A percentile compares a stretch with the other conserved stretches of the same genome.
phyloP scores from a whole-genome alignment of 2,888 invertebrate species.

The Trachelus troglodyta region DNA sequence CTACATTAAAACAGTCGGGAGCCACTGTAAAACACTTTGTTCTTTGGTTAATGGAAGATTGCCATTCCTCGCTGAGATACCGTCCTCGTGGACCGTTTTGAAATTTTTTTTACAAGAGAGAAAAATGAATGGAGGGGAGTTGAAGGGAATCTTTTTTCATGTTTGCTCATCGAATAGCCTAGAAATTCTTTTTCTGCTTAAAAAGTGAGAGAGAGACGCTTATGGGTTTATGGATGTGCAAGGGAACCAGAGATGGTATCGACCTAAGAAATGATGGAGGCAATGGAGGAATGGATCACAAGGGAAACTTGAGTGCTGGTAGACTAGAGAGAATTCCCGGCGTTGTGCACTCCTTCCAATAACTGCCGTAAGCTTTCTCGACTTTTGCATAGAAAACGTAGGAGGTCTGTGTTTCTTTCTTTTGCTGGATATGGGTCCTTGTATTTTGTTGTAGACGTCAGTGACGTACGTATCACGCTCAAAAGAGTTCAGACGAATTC shows the following conservation, averaged over 20 bases:
- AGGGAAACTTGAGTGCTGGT: background rate
- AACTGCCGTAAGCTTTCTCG: background rate
- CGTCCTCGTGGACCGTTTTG: background rate
- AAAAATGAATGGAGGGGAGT: background rate
- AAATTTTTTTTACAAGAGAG: background rate
- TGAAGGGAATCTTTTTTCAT: background rate
- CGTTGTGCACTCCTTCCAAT: background rate
- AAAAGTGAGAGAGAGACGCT: background rate
- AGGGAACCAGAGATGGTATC: background rate
- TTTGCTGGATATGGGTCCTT: background rate
- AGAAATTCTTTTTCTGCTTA: background rate
- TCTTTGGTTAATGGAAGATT: constrained; percentile 23
- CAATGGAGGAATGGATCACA: background rate
- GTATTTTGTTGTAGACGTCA: background rate
- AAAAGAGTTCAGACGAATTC: background rate
- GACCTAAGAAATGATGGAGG: background rate
- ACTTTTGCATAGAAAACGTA: background rate
- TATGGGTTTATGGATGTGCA: background rate
- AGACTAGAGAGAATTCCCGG: background rate
- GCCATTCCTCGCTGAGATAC: constrained; percentile 9
- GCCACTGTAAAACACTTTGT: constrained; percentile 18
- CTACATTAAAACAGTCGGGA: background rate
- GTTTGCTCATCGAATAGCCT: background rate
- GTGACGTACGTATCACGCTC: background rate
- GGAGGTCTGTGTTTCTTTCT: background rate